Conservation (phyloP, 2,888 invertebrate genomes). For the Chrysina gloriosa region DNA sequence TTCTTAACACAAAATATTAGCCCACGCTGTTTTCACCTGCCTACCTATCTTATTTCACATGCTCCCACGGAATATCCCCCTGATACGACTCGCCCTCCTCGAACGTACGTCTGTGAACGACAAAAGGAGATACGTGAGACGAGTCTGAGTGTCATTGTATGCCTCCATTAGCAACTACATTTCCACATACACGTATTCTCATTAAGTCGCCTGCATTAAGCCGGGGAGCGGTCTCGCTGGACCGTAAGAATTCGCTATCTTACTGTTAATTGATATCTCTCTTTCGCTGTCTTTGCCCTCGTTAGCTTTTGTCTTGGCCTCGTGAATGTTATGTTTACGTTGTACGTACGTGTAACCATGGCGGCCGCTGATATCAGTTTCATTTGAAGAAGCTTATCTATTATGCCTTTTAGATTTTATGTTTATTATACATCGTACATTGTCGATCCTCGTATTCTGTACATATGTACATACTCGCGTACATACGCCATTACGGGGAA, state of each 20-base stretch:
- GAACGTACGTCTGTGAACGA: background rate
- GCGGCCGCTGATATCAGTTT: background rate
- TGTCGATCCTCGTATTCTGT: too few species aligned
- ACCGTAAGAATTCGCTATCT: conserved; percentile 43
- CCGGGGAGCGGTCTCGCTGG: conserved; percentile 44
- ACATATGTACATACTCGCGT: too few species aligned
- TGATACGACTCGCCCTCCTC: too few species aligned
- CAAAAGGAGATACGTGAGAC: background rate
- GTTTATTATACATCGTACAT: too few species aligned
- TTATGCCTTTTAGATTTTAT: too few species aligned
- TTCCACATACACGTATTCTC: conserved; percentile 3
- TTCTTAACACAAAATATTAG: too few species aligned
- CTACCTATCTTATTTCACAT: too few species aligned
- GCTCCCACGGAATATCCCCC: too few species aligned
- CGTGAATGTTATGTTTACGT: background rate
- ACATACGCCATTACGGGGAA: too few species aligned
- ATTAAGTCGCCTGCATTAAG: conserved; percentile 30
- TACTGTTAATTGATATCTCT: conserved; percentile 40
- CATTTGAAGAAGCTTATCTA: background rate
- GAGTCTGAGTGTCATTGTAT: background rate
- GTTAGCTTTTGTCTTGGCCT: conserved; percentile 11
- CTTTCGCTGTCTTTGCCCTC: background rate
- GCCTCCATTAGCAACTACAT: conserved; percentile 3
- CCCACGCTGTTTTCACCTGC: too few species aligned
- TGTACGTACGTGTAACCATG: background rate